Percentiles rank a stretch among this genome's conserved stretches.
Evolutionary conservation across 2,113 vertebrate genomes (phyloP).

Genomic region (Gasterosteus nipponicus): DNA sequence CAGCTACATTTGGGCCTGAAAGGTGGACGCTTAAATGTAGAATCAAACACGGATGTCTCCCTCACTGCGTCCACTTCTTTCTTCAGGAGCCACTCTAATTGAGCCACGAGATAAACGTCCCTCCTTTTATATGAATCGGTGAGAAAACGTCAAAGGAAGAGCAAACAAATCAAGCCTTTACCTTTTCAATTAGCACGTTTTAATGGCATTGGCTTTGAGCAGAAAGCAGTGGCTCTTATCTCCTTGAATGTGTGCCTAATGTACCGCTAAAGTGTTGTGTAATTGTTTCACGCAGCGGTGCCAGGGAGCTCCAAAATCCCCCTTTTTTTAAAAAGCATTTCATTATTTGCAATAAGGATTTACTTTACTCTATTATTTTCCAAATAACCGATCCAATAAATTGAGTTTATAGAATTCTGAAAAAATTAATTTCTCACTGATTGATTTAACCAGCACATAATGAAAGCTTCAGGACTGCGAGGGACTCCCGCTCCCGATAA

Average conservation of each 20-base stretch:
- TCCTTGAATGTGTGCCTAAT: background rate
- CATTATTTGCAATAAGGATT: background rate
- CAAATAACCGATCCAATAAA: slow-evolving; percentile 1
- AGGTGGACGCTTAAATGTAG: background rate
- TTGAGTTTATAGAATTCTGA: slow-evolving; percentile 1
- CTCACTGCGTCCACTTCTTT: background rate
- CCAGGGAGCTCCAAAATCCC: background rate
- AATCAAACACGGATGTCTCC: background rate
- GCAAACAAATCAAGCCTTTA: background rate
- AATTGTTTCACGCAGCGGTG: background rate
- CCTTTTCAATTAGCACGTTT: slow-evolving; percentile 1
- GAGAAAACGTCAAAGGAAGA: background rate
- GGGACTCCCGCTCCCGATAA: slow-evolving; percentile 43
- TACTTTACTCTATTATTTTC: background rate
- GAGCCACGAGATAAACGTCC: background rate
- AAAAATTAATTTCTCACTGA: background rate
- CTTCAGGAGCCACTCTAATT: slow-evolving; percentile 6
- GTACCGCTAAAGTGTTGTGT: background rate
- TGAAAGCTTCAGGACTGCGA: slow-evolving; percentile 9
- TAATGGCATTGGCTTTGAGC: slow-evolving; percentile 9
- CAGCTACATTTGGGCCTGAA: background rate
- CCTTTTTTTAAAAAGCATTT: background rate
- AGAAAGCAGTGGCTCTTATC: slow-evolving; percentile 9
- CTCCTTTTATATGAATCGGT: background rate
- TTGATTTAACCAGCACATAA: background rate